phyloP scores from a whole-genome alignment of 2,888 invertebrate genomes.

The Rhingia campestris region DNA sequence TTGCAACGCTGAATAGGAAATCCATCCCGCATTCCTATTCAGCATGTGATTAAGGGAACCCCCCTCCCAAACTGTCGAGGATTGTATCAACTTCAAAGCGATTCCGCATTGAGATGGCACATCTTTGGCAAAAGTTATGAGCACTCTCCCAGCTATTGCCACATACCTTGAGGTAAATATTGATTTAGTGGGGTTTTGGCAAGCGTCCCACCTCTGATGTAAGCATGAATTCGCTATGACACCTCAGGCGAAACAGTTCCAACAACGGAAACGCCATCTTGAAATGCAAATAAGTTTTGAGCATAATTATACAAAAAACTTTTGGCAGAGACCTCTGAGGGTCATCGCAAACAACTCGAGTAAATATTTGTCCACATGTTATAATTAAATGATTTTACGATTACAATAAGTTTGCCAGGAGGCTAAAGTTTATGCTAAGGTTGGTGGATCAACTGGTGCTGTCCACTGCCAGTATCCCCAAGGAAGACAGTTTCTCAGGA shows the following conservation, averaged over 20 bases:
- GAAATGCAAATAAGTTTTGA: slow-evolving; percentile 14
- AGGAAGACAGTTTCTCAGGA: slow-evolving; percentile 79
- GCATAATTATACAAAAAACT: too few species aligned
- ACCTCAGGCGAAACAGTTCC: slow-evolving; percentile 8
- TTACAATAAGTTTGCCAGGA: slow-evolving; percentile 1
- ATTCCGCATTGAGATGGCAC: neutral
- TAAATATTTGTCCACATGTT: neutral
- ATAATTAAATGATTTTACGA: neutral
- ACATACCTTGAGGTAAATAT: slow-evolving; percentile 22
- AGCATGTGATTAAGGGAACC: neutral
- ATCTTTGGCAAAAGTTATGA: neutral
- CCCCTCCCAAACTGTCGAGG: neutral
- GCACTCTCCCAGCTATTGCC: neutral
- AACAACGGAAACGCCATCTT: slow-evolving; percentile 2
- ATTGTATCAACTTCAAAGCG: slow-evolving; percentile 1
- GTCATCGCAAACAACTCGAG: too few species aligned
- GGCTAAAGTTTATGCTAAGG: slow-evolving; percentile 72
- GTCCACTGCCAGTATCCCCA: slow-evolving; percentile 81
- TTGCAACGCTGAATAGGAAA: neutral
- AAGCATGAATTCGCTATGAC: neutral
- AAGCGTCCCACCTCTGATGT: slow-evolving; percentile 10
- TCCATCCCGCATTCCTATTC: too few species aligned
- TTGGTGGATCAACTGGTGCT: slow-evolving; percentile 79
- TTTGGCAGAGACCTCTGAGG: too few species aligned
- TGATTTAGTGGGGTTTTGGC: slow-evolving; percentile 25